Conservation (phyloP, 2,113 vertebrate genomes). For the Oenanthe oenanthe region DNA sequence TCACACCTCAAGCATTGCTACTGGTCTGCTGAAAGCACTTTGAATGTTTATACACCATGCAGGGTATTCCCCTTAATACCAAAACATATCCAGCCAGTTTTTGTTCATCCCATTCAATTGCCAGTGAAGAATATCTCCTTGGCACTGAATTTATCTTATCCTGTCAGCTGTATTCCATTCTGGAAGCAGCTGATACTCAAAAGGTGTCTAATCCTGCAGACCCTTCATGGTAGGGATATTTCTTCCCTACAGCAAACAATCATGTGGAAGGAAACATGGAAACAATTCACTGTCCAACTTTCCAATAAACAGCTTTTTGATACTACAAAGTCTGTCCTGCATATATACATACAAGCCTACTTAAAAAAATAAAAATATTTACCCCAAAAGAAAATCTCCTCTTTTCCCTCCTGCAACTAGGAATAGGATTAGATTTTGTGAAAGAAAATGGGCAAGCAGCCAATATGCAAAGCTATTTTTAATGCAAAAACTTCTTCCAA, state of each 20-base stretch:
- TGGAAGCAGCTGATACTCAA: background rate
- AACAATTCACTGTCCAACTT: background rate
- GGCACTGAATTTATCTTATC: background rate
- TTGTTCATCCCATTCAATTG: background rate
- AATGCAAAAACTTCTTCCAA: constrained; percentile 46
- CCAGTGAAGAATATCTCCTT: background rate
- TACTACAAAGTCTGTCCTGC: background rate
- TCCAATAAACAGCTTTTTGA: background rate
- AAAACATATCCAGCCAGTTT: background rate
- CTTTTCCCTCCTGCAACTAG: background rate
- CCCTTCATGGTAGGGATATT: background rate
- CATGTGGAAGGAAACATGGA: background rate
- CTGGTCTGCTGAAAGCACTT: background rate
- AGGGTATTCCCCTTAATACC: background rate
- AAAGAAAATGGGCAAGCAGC: constrained; percentile 47
- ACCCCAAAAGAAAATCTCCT: background rate
- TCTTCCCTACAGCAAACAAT: background rate
- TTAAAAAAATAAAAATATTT: constrained; percentile 26
- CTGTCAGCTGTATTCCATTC: background rate
- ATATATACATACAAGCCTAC: background rate
- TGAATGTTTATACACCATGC: background rate
- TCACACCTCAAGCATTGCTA: background rate
- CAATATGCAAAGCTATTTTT: constrained; percentile 39
- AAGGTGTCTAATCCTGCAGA: background rate
- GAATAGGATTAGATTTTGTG: constrained; percentile 37